Conservation (phyloP, 2,797 vertebrate species). For the Streptopelia turtur region DNA sequence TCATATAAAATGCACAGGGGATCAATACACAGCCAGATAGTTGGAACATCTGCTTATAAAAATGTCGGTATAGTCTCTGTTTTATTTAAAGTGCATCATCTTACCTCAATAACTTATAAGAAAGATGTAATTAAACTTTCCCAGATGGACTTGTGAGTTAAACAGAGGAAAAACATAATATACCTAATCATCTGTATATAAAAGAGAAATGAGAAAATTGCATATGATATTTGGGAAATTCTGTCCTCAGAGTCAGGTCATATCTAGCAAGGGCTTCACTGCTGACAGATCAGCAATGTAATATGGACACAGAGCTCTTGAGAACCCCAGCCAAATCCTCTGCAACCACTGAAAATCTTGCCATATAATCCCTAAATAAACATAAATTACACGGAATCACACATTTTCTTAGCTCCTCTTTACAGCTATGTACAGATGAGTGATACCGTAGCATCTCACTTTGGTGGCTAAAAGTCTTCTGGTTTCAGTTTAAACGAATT, state of each 20-base stretch:
- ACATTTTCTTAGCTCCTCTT: neutral
- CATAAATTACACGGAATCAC: neutral
- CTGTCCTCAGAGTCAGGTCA: neutral
- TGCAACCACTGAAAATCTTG: neutral
- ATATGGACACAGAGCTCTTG: neutral
- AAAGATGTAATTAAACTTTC: constrained; percentile 31
- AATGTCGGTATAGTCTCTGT: neutral
- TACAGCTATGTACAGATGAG: neutral
- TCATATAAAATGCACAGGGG: constrained; percentile 20
- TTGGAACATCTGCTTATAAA: constrained; percentile 40
- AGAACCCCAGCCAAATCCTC: neutral
- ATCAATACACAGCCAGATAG: constrained; percentile 33
- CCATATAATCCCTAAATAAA: neutral
- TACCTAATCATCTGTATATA: neutral
- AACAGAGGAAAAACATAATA: neutral
- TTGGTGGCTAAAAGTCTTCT: neutral
- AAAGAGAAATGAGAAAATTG: neutral
- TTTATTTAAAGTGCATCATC: constrained; percentile 27
- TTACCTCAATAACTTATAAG: constrained; percentile 3
- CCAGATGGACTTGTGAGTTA: neutral
- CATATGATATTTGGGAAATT: neutral
- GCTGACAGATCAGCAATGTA: neutral
- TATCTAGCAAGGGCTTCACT: neutral
- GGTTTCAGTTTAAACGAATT: neutral
- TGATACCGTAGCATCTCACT: neutral